Percentiles rank a stretch among this genome's conserved stretches.
These are phyloP conservation scores for Ectemnius continuus DNA, from an alignment of 2,888 invertebrate species.

Conservation along the genomic window DNA sequence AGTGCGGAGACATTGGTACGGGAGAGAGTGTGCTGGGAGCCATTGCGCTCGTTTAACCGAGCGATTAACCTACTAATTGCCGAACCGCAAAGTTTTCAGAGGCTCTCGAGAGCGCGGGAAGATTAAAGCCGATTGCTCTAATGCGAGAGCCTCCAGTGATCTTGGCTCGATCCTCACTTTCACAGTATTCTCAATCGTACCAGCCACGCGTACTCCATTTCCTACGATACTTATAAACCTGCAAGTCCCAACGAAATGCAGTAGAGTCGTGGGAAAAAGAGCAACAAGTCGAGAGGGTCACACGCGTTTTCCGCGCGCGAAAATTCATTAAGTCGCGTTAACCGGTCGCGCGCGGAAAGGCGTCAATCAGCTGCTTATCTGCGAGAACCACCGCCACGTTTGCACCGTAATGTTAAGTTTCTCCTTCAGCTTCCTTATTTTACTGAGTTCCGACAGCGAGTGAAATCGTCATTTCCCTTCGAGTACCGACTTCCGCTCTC, in stretches of 20 bases:
- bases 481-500: no score
- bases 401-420: no score
- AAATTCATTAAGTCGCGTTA: constrained; percentile 35
- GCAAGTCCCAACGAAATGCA: background rate
- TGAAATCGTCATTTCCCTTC: no score
- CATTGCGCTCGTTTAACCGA: constrained; percentile 1
- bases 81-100: constrained; percentile 6
- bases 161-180: background rate
- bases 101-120: background rate
- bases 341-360: no score
- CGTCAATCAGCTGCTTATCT: no score
- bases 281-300: constrained; percentile 35
- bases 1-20: background rate
- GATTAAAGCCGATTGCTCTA: no score
- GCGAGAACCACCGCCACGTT: no score
- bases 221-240: background rate
- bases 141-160: no score
- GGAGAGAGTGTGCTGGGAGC: background rate
- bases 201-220: background rate
- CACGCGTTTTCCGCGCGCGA: constrained; percentile 19
- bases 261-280: constrained; percentile 19
- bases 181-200: background rate
- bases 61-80: constrained; percentile 7
- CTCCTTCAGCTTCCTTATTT: no score
- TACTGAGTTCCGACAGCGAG: no score